A percentile compares a stretch with the other conserved stretches of the same genome.
These are phyloP conservation scores for Tribolium freemani DNA, from an alignment of 2,888 invertebrate genomes.

Conservation along the genomic window DNA sequence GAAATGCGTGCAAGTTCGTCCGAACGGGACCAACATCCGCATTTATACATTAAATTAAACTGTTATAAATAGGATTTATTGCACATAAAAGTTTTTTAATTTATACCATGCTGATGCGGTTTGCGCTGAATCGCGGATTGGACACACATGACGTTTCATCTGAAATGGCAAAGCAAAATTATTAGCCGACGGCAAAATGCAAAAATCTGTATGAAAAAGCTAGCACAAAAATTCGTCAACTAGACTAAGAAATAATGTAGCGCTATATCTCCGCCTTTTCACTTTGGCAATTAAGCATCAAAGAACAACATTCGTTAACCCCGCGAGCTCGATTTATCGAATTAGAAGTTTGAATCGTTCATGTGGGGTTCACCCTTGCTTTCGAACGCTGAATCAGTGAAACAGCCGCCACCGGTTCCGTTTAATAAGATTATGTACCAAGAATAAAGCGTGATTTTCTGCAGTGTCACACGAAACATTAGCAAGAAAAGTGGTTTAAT, in stretches of 20 bases:
- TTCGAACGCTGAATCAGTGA: conserved; percentile 51
- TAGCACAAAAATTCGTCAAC: too few species aligned
- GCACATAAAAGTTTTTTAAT: conserved; percentile 47
- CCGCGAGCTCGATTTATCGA: conserved; percentile 39
- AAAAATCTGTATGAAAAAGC: too few species aligned
- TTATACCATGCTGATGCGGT: conserved; percentile 42
- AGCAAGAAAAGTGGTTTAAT: conserved; percentile 43
- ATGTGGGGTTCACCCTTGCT: conserved; percentile 41
- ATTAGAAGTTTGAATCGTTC: conserved; percentile 40
- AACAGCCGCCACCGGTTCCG: conserved; percentile 45
- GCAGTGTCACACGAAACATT: conserved; percentile 54
- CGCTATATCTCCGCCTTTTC: neutral
- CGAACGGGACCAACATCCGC: conserved; percentile 35
- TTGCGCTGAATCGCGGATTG: conserved; percentile 14
- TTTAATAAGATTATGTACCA: conserved; percentile 57
- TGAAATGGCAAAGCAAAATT: neutral
- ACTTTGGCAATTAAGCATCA: conserved; percentile 34
- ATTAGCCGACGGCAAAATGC: too few species aligned
- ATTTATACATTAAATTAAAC: conserved; percentile 50
- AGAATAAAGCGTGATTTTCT: conserved; percentile 59
- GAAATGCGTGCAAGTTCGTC: conserved; percentile 40
- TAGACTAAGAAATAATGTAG: neutral
- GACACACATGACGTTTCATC: conserved; percentile 12
- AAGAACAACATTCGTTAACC: conserved; percentile 40
- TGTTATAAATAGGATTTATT: conserved; percentile 50